These are phyloP conservation scores for Frankliniella intonsa DNA, from an alignment of 2,888 invertebrate species.

Conservation along the genomic window DNA sequence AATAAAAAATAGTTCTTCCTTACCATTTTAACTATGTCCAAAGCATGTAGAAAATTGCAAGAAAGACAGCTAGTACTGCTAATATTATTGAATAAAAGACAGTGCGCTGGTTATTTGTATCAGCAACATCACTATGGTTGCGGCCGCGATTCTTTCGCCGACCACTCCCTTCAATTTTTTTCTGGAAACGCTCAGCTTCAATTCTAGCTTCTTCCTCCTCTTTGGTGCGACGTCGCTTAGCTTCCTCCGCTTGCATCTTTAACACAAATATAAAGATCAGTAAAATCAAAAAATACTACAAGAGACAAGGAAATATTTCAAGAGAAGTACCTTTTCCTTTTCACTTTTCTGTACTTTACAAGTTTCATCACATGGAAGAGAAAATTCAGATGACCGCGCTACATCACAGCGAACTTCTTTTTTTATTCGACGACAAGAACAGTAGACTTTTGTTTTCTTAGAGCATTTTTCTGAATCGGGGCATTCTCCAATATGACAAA, in stretches of 20 bases:
- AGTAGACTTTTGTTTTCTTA: conserved; percentile 73
- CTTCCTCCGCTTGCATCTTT: not conserved
- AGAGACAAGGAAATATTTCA: not conserved
- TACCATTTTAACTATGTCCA: not conserved
- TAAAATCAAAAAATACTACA: not conserved
- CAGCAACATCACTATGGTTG: not conserved
- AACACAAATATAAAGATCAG: not conserved
- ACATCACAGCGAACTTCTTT: conserved; percentile 65
- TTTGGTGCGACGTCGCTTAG: not conserved
- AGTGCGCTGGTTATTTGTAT: not conserved
- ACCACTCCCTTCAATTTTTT: not conserved
- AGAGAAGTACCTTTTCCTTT: conserved; percentile 44
- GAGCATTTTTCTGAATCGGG: conserved; percentile 62
- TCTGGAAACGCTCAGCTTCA: not conserved
- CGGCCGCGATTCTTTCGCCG: not conserved
- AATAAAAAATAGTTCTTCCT: not conserved
- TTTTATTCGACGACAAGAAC: conserved; percentile 72
- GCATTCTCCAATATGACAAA: conserved; percentile 71
- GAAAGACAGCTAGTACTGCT: not conserved
- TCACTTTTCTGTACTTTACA: conserved; percentile 58
- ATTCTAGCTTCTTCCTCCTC: conserved; percentile 18
- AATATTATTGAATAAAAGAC: not conserved
- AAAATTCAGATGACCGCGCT: conserved; percentile 50
- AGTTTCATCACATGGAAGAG: conserved; percentile 58
- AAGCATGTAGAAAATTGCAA: not conserved